These are phyloP conservation scores for Rhynchophorus ferrugineus DNA, from an alignment of 1,140 invertebrate genomes.

Conservation along the genomic window DNA sequence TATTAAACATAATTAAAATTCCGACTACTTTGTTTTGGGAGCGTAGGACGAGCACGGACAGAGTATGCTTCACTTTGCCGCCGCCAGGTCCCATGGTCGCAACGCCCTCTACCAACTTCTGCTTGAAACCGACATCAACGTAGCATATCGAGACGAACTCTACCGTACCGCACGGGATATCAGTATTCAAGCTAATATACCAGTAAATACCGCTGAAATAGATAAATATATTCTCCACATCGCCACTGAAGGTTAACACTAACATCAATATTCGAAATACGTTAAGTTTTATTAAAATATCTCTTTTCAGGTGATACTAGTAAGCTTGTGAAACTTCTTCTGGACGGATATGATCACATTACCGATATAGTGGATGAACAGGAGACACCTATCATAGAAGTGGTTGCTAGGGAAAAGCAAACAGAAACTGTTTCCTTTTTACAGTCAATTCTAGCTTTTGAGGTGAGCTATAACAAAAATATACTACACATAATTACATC, in stretches of 20 bases:
- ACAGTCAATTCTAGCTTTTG: slow-evolving; percentile 60
- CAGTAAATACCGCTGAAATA: slow-evolving; percentile 73
- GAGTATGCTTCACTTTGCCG: slow-evolving; percentile 82
- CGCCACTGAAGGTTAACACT: slow-evolving; percentile 57
- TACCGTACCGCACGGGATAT: slow-evolving; percentile 83
- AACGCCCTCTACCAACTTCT: slow-evolving; percentile 70
- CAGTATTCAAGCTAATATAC: slow-evolving; percentile 65
- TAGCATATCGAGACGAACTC: slow-evolving; percentile 70
- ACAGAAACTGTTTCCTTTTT: slow-evolving; percentile 57
- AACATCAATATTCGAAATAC: neutral
- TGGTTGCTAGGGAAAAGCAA: slow-evolving; percentile 56
- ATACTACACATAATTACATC: too few species aligned
- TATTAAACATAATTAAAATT: too few species aligned
- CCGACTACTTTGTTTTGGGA: too few species aligned
- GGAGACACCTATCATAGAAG: slow-evolving; percentile 57
- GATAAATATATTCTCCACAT: slow-evolving; percentile 71
- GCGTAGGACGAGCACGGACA: slow-evolving; percentile 82
- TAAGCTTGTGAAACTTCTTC: slow-evolving; percentile 64
- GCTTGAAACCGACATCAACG: slow-evolving; percentile 67
- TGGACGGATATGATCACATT: slow-evolving; percentile 83
- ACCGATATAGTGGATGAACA: slow-evolving; percentile 67
- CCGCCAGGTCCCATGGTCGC: slow-evolving; percentile 64
- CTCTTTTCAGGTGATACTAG: slow-evolving; percentile 59
- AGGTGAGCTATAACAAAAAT: too few species aligned
- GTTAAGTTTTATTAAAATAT: neutral